These are phyloP conservation scores for Salmo trutta DNA, from an alignment of 2,797 vertebrate genomes.

Conservation along the genomic window DNA sequence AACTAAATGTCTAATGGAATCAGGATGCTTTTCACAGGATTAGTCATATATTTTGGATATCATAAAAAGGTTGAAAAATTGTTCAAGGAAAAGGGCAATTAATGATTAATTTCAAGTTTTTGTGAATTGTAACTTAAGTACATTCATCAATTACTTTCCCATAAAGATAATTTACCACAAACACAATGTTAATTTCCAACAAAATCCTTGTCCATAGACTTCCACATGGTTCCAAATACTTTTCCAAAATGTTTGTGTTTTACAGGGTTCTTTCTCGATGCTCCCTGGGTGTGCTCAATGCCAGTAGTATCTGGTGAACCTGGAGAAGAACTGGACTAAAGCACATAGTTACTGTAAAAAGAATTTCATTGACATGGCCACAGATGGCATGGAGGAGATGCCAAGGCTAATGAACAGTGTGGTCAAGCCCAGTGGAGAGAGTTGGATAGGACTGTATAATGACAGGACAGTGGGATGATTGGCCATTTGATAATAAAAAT, in stretches of 20 bases:
- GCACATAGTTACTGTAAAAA: not conserved
- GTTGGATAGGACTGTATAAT: not conserved
- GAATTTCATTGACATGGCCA: not conserved
- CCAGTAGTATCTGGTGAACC: not conserved
- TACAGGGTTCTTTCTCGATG: not conserved
- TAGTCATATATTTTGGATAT: no score
- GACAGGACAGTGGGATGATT: not conserved
- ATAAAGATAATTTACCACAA: no score
- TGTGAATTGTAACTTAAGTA: no score
- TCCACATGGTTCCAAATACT: not conserved
- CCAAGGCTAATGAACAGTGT: not conserved
- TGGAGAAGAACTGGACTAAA: not conserved
- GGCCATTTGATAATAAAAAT: no score
- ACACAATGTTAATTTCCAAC: no score
- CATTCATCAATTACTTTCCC: no score
- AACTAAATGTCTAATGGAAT: no score
- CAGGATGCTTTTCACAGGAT: no score
- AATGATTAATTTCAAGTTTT: no score
- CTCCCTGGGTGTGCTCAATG: not conserved
- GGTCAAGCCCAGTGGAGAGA: not conserved
- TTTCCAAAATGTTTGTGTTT: not conserved
- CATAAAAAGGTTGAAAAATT: no score
- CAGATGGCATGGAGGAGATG: not conserved
- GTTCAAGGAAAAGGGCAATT: no score
- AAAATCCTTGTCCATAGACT: not conserved